Evolutionary conservation across 2,888 invertebrate genomes (phyloP), one percentile per base, ranked within the genome.

Genomic region (Capitulum mitella): DNA sequence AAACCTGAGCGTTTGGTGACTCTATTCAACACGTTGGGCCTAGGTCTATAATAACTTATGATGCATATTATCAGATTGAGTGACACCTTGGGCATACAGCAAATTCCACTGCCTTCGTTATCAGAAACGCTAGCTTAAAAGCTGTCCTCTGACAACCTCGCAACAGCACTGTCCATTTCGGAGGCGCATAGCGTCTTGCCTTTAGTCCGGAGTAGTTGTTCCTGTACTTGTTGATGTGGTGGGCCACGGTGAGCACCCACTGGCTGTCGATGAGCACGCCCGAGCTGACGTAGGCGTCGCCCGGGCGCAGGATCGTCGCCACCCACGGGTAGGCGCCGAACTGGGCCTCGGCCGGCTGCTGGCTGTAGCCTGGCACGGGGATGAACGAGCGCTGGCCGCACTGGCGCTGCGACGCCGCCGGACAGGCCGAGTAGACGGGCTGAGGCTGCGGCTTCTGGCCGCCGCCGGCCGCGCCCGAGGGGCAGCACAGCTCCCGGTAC

Each of bases 301-400:
- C 88, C 58, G 85, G 87, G 1, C 89, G 89, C 40, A 91, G 84
- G 77, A 91, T 85, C 0, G 90, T 85, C 0, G 87, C 89, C 88
- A 90, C 90, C 92, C 92, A 93, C 3, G 92, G 92, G 85, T 89
- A 92, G 82, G 90, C 90, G 26, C 92, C 92, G 83, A 88, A 91
- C 80, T 86, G 87, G 19, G 92, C 89, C 80, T 83, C 76, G 29
- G 29, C 76, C 14, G 76, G 46, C 32, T 76, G 22, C 29, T n/a
- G 26, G 29, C 6, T 76, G 76, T 76, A 48, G 48, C 76, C 76
- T 6, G 76, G 29, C 14, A 76, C 76, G 2, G 43, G 14, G 29
- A 76, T 76, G 46, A 29, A 8, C 16, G 43, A 5, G 1, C 76
- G 76, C 32, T 29, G 46, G n/a, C 76, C 76, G 48, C 76, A 76